A percentile compares a stretch with the other conserved stretches of the same genome.
These are phyloP conservation scores for Linyphia triangularis DNA, from an alignment of 2,888 invertebrate species.

Conservation along the genomic window DNA sequence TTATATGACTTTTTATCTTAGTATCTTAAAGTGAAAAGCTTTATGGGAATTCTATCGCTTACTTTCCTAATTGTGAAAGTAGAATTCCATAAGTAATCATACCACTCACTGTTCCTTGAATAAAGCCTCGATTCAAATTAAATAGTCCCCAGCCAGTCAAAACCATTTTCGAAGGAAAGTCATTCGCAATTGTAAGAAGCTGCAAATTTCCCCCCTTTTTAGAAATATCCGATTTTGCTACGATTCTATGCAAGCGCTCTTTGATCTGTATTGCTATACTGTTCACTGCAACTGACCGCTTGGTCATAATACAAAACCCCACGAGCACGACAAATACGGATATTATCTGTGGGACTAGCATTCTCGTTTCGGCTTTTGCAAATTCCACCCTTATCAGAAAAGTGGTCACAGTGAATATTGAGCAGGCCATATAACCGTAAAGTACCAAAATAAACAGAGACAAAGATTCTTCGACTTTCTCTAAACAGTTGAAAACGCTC, in stretches of 20 bases:
- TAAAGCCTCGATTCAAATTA: constrained; percentile 30
- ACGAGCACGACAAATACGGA: background rate
- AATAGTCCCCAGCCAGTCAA: constrained; percentile 41
- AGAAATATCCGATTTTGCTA: background rate
- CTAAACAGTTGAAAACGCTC: constrained; percentile 3
- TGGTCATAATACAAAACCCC: background rate
- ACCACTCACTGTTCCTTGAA: constrained; percentile 34
- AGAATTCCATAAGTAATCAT: constrained; percentile 47
- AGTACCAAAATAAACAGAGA: constrained; percentile 9
- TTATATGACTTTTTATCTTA: background rate
- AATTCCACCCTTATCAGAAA: background rate
- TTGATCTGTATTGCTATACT: background rate
- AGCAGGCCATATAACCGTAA: constrained; percentile 29
- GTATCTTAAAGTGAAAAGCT: too few relatives aligned
- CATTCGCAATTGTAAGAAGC: constrained; percentile 9
- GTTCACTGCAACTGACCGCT: background rate
- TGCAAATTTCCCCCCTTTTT: background rate
- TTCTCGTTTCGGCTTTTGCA: background rate
- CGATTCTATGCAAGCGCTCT: background rate
- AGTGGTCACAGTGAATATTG: constrained; percentile 13
- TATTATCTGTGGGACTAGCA: background rate
- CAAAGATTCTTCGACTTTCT: constrained; percentile 11
- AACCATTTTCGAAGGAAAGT: constrained; percentile 32
- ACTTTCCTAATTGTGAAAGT: constrained; percentile 38
- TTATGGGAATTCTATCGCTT: background rate